Evolutionary conservation across 2,113 vertebrate species (phyloP).

Genomic region (Crotophaga sulcirostris): DNA sequence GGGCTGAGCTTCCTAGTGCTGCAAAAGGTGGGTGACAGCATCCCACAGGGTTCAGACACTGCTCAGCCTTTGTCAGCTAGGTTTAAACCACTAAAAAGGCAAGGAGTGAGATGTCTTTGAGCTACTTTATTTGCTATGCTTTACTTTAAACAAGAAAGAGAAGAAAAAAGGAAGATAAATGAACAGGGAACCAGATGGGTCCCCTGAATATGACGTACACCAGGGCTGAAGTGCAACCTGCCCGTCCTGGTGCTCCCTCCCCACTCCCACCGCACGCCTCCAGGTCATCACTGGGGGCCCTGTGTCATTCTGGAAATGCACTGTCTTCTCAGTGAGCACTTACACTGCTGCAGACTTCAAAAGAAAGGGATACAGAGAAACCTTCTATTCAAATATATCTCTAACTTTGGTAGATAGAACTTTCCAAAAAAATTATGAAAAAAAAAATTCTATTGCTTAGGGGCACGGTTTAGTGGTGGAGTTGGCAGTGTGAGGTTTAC

Average conservation of each 20-base stretch:
- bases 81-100: not conserved
- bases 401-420: not conserved
- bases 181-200: not conserved
- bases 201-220: rapidly evolving
- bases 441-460: too few species aligned
- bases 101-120: not conserved
- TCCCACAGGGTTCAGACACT: not conserved
- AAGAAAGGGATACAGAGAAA: not conserved
- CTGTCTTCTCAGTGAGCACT: not conserved
- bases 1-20: not conserved
- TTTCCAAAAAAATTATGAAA: not conserved
- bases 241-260: not conserved
- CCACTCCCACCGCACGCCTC: rapidly evolving
- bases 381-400: not conserved
- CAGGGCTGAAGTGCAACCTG: not conserved
- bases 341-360: not conserved
- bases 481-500: too few species aligned
- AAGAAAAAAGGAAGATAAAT: not conserved
- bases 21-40: not conserved
- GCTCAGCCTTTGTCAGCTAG: not conserved
- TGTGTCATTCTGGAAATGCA: not conserved
- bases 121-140: not conserved
- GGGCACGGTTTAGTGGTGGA: too few species aligned
- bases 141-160: not conserved
- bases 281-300: too few species aligned